A percentile compares a stretch with the other conserved stretches of the same genome.
phyloP scores from a whole-genome alignment of 2,797 vertebrate species.

The Poeciliopsis infans region DNA sequence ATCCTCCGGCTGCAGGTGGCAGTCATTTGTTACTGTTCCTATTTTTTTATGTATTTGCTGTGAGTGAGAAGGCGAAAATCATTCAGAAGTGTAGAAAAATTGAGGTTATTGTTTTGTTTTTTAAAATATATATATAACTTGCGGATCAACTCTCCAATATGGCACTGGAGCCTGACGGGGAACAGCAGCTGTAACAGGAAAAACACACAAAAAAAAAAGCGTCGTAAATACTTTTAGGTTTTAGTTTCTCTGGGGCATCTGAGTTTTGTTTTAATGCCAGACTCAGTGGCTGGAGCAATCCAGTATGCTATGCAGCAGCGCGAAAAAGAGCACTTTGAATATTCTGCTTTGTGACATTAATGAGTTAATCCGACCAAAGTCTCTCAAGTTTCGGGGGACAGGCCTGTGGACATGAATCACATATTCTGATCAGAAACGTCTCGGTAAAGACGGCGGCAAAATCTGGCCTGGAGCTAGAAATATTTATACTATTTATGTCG shows the following conservation, averaged over 20 bases:
- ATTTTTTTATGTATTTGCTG: constrained; percentile 41
- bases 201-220: neutral
- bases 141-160: neutral
- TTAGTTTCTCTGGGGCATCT: constrained; percentile 44
- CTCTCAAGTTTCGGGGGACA: constrained; percentile 32
- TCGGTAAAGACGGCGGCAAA: constrained; percentile 26
- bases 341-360: constrained; percentile 7
- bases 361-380: constrained; percentile 16
- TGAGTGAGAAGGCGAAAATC: constrained; percentile 15
- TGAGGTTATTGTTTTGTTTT: constrained; percentile 18
- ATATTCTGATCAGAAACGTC: constrained; percentile 14
- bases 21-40: constrained; percentile 6
- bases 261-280: constrained; percentile 35
- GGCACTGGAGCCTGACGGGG: neutral
- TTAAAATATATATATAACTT: neutral
- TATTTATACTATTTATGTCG: constrained; percentile 68
- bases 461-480: constrained; percentile 67
- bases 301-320: constrained; percentile 45
- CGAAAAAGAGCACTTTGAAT: constrained; percentile 31
- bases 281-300: constrained; percentile 35
- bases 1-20: constrained; percentile 21
- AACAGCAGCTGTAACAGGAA: constrained; percentile 15
- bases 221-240: constrained; percentile 70
- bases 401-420: constrained; percentile 1
- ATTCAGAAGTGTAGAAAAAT: constrained; percentile 23